phyloP scores from a whole-genome alignment of 2,888 invertebrate species.

The Allacma fusca region DNA sequence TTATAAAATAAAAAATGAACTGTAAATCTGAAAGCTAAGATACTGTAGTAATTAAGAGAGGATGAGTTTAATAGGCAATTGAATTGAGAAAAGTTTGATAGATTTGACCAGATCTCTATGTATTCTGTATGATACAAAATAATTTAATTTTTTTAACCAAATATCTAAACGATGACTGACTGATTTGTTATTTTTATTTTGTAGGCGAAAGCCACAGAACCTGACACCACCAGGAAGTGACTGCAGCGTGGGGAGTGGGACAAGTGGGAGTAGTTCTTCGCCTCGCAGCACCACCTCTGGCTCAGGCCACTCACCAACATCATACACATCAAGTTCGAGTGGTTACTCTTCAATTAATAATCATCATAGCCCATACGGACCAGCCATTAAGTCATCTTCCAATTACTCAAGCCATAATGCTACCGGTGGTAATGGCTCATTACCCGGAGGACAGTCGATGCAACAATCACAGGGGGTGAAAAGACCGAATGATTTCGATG shows the following conservation, averaged over 20 bases:
- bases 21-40: too few species aligned
- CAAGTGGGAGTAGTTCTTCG: conserved; percentile 70
- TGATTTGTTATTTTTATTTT: conserved; percentile 50
- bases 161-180: not conserved
- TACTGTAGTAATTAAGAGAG: too few species aligned
- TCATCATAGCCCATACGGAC: conserved; percentile 65
- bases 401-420: conserved; percentile 47
- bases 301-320: conserved; percentile 64
- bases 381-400: conserved; percentile 45
- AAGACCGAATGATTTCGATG: conserved; percentile 28
- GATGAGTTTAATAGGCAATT: too few species aligned
- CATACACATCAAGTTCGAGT: conserved; percentile 71
- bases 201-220: conserved; percentile 87
- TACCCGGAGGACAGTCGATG: conserved; percentile 12
- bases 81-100: too few species aligned
- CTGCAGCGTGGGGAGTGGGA: conserved; percentile 63
- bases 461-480: conserved; percentile 33
- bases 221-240: conserved; percentile 88
- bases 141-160: too few species aligned
- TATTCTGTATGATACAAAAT: too few species aligned
- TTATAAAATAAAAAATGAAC: too few species aligned
- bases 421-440: conserved; percentile 42
- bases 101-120: too few species aligned
- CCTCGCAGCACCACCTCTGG: conserved; percentile 80
- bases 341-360: conserved; percentile 68